phyloP scores from a whole-genome alignment of 2,888 invertebrate genomes.

The Neoitamus cyanurus region DNA sequence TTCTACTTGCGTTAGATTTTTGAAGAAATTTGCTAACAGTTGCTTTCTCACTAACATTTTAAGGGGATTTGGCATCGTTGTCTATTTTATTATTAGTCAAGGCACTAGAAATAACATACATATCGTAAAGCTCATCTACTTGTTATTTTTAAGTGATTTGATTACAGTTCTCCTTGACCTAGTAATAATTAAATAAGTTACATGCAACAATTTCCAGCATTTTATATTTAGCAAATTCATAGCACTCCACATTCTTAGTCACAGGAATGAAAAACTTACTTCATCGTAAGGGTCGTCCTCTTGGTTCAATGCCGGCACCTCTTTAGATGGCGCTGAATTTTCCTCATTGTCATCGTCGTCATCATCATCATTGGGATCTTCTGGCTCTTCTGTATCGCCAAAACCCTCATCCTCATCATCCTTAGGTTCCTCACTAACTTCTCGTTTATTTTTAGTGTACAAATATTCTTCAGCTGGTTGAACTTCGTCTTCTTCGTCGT shows the following conservation, averaged over 20 bases:
- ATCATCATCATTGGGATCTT: conserved; percentile 48
- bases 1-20: too few relatives aligned
- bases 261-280: conserved; percentile 59
- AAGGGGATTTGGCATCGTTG: neutral
- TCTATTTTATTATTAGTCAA: conserved; percentile 29
- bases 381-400: conserved; percentile 13
- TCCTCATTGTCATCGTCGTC: conserved; percentile 55
- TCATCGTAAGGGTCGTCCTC: conserved; percentile 66
- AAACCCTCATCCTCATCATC: conserved; percentile 57
- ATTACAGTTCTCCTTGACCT: neutral
- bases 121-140: conserved; percentile 49
- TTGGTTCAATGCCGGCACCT: conserved; percentile 54
- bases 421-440: conserved; percentile 53
- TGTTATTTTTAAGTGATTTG: conserved; percentile 25
- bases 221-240: neutral
- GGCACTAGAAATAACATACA: conserved; percentile 47
- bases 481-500: conserved; percentile 54
- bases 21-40: too few relatives aligned
- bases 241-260: neutral
- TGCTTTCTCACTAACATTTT: neutral
- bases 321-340: neutral
- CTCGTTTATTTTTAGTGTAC: neutral
- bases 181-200: neutral
- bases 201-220: neutral
- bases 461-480: conserved; percentile 50